Evolutionary conservation across 2,797 vertebrate species (phyloP).

Genomic region (Chaenodraco wilsoni): DNA sequence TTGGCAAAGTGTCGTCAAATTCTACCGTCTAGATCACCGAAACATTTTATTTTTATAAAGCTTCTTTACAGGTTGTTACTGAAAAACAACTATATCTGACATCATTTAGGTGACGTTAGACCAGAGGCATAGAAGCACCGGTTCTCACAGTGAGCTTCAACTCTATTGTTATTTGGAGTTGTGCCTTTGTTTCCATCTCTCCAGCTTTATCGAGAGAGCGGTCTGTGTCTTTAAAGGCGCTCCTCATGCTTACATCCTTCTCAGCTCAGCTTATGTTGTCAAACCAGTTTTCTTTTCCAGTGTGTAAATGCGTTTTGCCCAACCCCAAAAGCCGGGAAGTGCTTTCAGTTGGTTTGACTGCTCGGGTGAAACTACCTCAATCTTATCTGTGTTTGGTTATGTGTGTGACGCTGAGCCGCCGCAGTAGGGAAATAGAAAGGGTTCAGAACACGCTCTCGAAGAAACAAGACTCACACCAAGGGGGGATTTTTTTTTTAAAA

Average conservation of each 20-base stretch:
- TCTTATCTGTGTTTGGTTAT: slow-evolving; percentile 36
- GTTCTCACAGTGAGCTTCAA: background rate
- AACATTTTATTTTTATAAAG: background rate
- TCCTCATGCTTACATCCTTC: slow-evolving; percentile 29
- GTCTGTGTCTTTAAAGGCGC: slow-evolving; percentile 28
- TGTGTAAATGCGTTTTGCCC: slow-evolving; percentile 63
- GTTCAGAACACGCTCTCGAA: background rate
- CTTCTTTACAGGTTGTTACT: background rate
- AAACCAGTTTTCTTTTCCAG: slow-evolving; percentile 72
- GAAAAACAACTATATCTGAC: background rate
- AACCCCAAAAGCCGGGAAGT: slow-evolving; percentile 67
- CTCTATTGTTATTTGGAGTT: background rate
- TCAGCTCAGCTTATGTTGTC: slow-evolving; percentile 58
- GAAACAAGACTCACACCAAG: slow-evolving; percentile 3
- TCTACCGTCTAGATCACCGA: background rate
- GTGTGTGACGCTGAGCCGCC: slow-evolving; percentile 31
- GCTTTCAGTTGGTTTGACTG: slow-evolving; percentile 39
- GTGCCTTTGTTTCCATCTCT: background rate
- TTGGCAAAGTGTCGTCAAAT: background rate
- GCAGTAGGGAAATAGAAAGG: slow-evolving; percentile 3
- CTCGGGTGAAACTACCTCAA: slow-evolving; percentile 44
- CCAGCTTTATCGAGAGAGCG: background rate
- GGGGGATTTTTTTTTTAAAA: slow-evolving; percentile 43
- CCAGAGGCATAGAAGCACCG: background rate
- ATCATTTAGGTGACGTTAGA: background rate